Evolutionary conservation across 2,113 vertebrate species (phyloP).

Genomic region (Hemibagrus wyckioides): DNA sequence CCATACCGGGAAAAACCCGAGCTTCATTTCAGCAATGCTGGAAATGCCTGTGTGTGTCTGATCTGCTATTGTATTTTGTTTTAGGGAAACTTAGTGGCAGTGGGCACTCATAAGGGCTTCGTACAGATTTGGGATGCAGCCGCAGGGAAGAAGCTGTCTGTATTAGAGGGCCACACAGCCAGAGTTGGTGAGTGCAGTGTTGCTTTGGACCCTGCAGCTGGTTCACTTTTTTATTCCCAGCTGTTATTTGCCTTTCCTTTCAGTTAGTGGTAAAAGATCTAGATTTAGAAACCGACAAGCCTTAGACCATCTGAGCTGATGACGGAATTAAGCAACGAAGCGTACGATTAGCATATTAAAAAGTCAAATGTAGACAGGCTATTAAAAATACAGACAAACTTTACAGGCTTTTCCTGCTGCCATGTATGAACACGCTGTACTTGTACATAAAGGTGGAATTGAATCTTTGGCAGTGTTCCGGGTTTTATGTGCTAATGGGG

Average conservation of each 20-base stretch:
- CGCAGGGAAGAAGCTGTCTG: constrained; percentile 94
- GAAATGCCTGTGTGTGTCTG: background rate
- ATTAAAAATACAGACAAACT: background rate
- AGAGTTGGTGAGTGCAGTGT: constrained; percentile 85
- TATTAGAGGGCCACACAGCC: constrained; percentile 94
- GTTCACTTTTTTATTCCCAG: background rate
- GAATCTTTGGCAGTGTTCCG: background rate
- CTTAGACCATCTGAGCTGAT: background rate
- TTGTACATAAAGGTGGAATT: background rate
- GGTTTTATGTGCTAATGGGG: background rate
- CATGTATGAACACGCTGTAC: no score
- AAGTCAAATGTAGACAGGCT: background rate
- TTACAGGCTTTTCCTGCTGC: background rate
- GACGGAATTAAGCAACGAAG: background rate
- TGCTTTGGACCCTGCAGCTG: background rate
- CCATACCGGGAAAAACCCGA: background rate
- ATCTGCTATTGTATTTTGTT: constrained; percentile 31
- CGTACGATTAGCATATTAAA: background rate
- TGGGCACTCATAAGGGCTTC: constrained; percentile 97
- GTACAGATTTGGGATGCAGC: constrained; percentile 99
- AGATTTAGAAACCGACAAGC: background rate
- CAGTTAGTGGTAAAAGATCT: background rate
- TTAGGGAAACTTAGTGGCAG: constrained; percentile 94
- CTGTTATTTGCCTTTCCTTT: background rate
- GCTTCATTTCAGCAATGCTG: background rate